Percentiles rank a stretch among this genome's conserved stretches.
phyloP scores from a whole-genome alignment of 2,113 vertebrate genomes.

The Xiphophorus maculatus region DNA sequence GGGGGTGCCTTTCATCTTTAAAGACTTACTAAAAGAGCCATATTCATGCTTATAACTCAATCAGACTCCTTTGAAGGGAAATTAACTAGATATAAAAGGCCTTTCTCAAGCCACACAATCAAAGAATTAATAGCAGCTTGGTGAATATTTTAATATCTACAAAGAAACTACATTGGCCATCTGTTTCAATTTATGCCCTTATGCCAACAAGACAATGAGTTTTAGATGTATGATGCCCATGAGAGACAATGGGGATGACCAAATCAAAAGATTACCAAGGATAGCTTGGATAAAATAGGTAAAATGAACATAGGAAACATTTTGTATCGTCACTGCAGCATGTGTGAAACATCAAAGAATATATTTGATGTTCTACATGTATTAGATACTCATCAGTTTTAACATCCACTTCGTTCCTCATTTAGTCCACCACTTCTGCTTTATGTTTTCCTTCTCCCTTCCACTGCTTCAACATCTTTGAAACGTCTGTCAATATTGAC shows the following conservation, averaged over 20 bases:
- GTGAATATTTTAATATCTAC: slow-evolving; percentile 70
- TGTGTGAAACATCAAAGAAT: slow-evolving; percentile 33
- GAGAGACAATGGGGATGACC: slow-evolving; percentile 12
- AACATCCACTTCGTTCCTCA: slow-evolving; percentile 32
- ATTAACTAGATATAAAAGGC: slow-evolving; percentile 71
- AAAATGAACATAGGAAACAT: slow-evolving; percentile 19
- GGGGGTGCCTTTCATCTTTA: slow-evolving; percentile 66
- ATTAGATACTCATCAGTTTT: slow-evolving; percentile 32
- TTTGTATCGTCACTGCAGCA: slow-evolving; percentile 3
- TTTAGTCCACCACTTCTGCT: slow-evolving; percentile 24
- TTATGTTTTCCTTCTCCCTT: slow-evolving; percentile 7
- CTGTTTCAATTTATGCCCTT: slow-evolving; percentile 61
- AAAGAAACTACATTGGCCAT: slow-evolving; percentile 63
- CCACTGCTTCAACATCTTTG: slow-evolving; percentile 34
- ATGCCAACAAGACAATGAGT: slow-evolving; percentile 43
- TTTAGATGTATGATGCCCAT: slow-evolving; percentile 14
- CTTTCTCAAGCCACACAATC: slow-evolving; percentile 66
- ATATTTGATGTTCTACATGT: slow-evolving; percentile 15
- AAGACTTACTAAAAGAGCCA: slow-evolving; percentile 56
- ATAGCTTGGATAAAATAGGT: slow-evolving; percentile 1
- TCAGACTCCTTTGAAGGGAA: slow-evolving; percentile 70
- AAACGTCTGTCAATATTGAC: slow-evolving; percentile 74
- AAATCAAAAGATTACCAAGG: slow-evolving; percentile 41
- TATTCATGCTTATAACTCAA: slow-evolving; percentile 63
- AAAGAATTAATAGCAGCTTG: slow-evolving; percentile 63